These are phyloP conservation scores for Archivesica marissinica DNA, from an alignment of 1,140 invertebrate species.

Conservation along the genomic window DNA sequence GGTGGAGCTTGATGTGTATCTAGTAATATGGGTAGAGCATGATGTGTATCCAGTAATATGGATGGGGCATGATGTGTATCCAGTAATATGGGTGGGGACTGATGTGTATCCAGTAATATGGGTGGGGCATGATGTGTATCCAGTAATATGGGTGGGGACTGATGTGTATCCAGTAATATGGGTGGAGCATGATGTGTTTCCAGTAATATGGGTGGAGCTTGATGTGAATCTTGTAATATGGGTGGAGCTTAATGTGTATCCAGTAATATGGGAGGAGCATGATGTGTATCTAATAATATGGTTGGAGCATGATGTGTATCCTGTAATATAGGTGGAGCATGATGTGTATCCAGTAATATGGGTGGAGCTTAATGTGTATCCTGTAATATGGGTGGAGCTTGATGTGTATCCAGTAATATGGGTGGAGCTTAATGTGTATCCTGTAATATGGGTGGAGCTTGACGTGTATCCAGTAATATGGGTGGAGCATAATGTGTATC, in stretches of 20 bases:
- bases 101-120: not conserved
- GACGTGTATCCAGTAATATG: too few relatives aligned
- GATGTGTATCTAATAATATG: not conserved
- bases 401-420: not conserved
- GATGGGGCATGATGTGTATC: not conserved
- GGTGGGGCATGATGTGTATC: not conserved
- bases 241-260: not conserved
- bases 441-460: not conserved
- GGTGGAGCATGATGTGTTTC: not conserved
- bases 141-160: not conserved
- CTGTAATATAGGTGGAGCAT: not conserved
- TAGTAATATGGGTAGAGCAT: not conserved
- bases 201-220: not conserved
- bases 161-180: not conserved
- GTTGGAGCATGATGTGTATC: not conserved
- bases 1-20: not conserved
- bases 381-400: too few relatives aligned
- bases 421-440: not conserved
- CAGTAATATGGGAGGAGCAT: not conserved
- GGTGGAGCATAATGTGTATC: not conserved
- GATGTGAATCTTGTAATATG: not conserved
- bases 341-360: too few relatives aligned
- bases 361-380: not conserved
- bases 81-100: not conserved
- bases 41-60: not conserved